Base-by-base conservation (phyloP, 2,113 vertebrate genomes). In the Laticauda laticaudata region DNA sequence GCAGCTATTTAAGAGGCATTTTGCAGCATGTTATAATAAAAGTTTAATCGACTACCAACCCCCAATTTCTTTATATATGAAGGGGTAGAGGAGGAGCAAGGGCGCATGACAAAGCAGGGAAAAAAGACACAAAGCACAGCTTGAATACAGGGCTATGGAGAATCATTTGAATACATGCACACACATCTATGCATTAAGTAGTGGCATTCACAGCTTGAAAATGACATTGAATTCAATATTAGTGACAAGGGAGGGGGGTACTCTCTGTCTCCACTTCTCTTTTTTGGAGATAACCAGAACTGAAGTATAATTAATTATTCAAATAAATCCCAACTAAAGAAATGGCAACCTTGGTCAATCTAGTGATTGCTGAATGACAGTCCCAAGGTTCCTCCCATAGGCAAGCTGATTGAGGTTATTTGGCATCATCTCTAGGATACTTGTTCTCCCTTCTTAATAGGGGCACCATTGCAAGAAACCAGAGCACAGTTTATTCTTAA, bases 1-100 rank as follows among this genome's bases (percentile, higher is more conserved):
- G 92, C 91, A 94, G 89, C 92, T 3, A 45, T 89, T 64, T 29
- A 8, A 54, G 90, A 87, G 53, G 85, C 2, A 0, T 87, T 91
- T 75, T 48, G 93, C 94, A 12, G 90, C 54, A 0, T 3, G 0
- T 85, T 87, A 0, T 12, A 89, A 95, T 95, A 56, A 94, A 95
- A 92, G 48, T 94, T 92, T 95, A 94, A 95, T 90, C 0, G 20
- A 51, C 21, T 90, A 92, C 90, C 87, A 1, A 12, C 24, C 91
- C 61, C 55, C 29, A 34, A 7, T 86, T 86, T 45, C 59, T 91
- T 87, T 88, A 34, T 2, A 45, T 43, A 20, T 2, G 29, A 61
- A 54, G 11, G 24, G 20, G 34, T 39, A 3, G 54, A 81, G 29
- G 12, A 55, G 3, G 11, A 9, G n/a, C 12, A 23, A 91, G 64